phyloP scores from a whole-genome alignment of 2,797 vertebrate species.

The Lagocephalus sceleratus region DNA sequence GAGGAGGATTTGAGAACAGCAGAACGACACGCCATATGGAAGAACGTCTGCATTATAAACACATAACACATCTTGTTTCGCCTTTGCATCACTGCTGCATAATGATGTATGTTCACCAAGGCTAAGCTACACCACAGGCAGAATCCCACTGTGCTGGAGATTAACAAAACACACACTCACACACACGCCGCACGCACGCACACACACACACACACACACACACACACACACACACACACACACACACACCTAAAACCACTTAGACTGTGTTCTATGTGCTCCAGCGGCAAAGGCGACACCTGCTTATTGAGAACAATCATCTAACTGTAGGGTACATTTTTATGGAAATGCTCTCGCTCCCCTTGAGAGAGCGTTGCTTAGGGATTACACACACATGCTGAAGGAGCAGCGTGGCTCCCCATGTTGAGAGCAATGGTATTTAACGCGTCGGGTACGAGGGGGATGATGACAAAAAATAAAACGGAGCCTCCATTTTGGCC shows the following conservation, averaged over 20 bases:
- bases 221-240: constrained; percentile 23
- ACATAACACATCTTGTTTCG: constrained; percentile 65
- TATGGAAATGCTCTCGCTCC: constrained; percentile 79
- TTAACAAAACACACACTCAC: constrained; percentile 59
- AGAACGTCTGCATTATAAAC: constrained; percentile 64
- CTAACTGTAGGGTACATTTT: constrained; percentile 79
- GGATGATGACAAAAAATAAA: constrained; percentile 30
- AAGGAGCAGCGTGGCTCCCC: constrained; percentile 69
- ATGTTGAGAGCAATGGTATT: constrained; percentile 66
- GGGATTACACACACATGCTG: constrained; percentile 72
- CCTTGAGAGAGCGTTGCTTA: constrained; percentile 78
- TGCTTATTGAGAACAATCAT: constrained; percentile 80
- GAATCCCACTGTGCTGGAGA: constrained; percentile 71
- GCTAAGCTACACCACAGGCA: constrained; percentile 69
- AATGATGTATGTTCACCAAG: constrained; percentile 73
- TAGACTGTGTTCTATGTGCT: constrained; percentile 71
- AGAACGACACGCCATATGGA: constrained; percentile 56
- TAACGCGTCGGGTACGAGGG: constrained; percentile 59
- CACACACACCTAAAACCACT: constrained; percentile 69
- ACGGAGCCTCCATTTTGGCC: constrained; percentile 71
- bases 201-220: constrained; percentile 40
- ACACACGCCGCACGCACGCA: no score
- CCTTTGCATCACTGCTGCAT: constrained; percentile 70
- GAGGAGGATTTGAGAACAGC: constrained; percentile 36
- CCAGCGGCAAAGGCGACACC: constrained; percentile 71